Conservation (phyloP, 1,140 invertebrate genomes). For the Apis dorsata region DNA sequence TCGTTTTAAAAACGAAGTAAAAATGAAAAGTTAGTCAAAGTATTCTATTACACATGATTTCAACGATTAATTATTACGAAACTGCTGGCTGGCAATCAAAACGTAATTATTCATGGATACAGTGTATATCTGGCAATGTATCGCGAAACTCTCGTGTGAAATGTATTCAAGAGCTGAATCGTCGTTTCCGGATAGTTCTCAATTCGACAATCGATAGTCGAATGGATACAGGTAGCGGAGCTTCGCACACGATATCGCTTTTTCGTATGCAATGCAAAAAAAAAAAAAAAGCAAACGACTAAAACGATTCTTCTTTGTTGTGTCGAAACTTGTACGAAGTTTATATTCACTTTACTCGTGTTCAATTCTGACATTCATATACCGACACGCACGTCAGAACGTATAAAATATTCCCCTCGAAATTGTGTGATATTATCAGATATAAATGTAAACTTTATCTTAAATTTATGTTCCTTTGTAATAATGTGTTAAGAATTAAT, state of each 20-base stretch:
- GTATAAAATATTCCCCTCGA: not conserved
- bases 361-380: not conserved
- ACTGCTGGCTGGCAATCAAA: not conserved
- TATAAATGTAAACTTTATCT: no score
- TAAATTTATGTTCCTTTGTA: no score
- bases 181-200: slow-evolving; percentile 22
- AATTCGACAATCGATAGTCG: slow-evolving; percentile 22
- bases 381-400: not conserved
- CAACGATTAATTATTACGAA: not conserved
- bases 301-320: slow-evolving; percentile 17
- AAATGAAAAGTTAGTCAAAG: not conserved
- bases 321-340: slow-evolving; percentile 3
- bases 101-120: slow-evolving; percentile 10
- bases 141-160: slow-evolving; percentile 4
- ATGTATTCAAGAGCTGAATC: slow-evolving; percentile 24
- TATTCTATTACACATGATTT: not conserved
- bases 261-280: not conserved
- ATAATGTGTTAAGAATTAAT: no score
- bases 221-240: not conserved
- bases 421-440: no score
- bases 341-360: slow-evolving; percentile 1
- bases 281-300: not conserved
- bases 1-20: no score
- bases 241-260: slow-evolving; percentile 20
- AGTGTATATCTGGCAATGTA: not conserved